Conservation (phyloP, 2,888 invertebrate species). For the Drosophila mulleri region DNA sequence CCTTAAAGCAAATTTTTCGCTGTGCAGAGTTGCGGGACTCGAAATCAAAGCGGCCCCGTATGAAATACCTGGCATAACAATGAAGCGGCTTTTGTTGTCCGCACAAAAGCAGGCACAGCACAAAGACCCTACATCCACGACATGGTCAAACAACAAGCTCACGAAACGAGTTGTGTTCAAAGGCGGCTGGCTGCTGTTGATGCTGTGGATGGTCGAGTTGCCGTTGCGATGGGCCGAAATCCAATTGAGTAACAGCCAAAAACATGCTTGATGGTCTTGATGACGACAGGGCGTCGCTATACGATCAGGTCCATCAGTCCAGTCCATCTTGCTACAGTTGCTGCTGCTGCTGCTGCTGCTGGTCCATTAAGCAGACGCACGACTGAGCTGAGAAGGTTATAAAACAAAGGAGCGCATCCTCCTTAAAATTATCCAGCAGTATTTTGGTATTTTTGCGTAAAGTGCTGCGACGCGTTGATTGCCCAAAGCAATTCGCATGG, state of each 20-base stretch:
- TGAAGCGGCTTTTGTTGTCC: slow-evolving; percentile 26
- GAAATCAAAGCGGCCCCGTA: slow-evolving; percentile 47
- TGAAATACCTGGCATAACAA: slow-evolving; percentile 42
- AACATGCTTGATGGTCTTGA: slow-evolving; percentile 11
- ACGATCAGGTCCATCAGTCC: slow-evolving; percentile 8
- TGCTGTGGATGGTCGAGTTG: too few species aligned
- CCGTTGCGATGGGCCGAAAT: slow-evolving; percentile 10
- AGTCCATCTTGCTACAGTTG: background rate
- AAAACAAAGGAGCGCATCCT: slow-evolving; percentile 36
- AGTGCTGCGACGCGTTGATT: slow-evolving; percentile 36
- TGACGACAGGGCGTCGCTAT: slow-evolving; percentile 2
- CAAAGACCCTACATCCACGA: slow-evolving; percentile 17
- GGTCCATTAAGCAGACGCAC: slow-evolving; percentile 37
- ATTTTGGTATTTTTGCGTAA: slow-evolving; percentile 34
- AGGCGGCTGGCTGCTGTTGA: background rate
- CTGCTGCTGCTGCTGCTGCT: background rate
- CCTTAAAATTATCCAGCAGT: slow-evolving; percentile 34
- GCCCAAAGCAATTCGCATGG: slow-evolving; percentile 52
- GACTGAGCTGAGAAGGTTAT: slow-evolving; percentile 23
- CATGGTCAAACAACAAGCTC: slow-evolving; percentile 4
- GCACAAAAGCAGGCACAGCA: slow-evolving; percentile 9
- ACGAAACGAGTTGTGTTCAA: slow-evolving; percentile 5
- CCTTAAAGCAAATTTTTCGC: slow-evolving; percentile 32
- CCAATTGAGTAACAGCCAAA: slow-evolving; percentile 24
- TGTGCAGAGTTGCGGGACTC: background rate